Percentiles rank a stretch among this genome's conserved stretches.
Conservation (phyloP, 2,888 invertebrate genomes). For the Zeuzera pyrina region DNA sequence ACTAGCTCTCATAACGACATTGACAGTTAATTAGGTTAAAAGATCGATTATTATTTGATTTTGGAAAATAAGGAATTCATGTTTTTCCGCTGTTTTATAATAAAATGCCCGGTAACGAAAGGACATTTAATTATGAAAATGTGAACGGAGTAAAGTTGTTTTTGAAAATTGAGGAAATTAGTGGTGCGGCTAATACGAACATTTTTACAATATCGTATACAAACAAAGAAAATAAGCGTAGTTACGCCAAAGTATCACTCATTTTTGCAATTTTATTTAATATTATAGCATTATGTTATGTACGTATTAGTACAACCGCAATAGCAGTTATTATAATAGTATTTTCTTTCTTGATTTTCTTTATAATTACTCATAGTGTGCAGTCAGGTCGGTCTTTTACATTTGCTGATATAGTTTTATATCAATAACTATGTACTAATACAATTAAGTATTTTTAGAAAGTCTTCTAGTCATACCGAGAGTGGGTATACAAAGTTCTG, state of each 20-base stretch:
- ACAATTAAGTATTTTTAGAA: slow-evolving; percentile 45
- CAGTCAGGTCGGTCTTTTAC: slow-evolving; percentile 43
- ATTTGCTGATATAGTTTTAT: not conserved
- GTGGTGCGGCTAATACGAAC: slow-evolving; percentile 39
- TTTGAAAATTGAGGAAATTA: slow-evolving; percentile 33
- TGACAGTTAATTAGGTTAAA: no score
- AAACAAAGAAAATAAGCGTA: slow-evolving; percentile 30
- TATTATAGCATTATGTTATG: slow-evolving; percentile 37
- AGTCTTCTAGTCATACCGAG: slow-evolving; percentile 54
- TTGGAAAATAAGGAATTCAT: no score
- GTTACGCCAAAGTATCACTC: slow-evolving; percentile 41
- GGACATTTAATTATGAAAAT: slow-evolving; percentile 49
- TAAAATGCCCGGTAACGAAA: no score
- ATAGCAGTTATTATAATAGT: slow-evolving; percentile 42
- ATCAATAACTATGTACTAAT: not conserved
- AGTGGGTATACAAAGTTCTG: slow-evolving; percentile 56
- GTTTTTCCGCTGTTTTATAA: no score
- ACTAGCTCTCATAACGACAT: no score
- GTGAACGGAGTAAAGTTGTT: slow-evolving; percentile 50
- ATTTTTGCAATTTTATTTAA: slow-evolving; percentile 46
- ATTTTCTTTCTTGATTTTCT: slow-evolving; percentile 42
- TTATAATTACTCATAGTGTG: slow-evolving; percentile 61
- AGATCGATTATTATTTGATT: no score
- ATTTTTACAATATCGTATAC: slow-evolving; percentile 51
- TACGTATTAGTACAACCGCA: slow-evolving; percentile 44